Conservation (phyloP, 2,113 vertebrate species). For the Halcyon malimbica region DNA sequence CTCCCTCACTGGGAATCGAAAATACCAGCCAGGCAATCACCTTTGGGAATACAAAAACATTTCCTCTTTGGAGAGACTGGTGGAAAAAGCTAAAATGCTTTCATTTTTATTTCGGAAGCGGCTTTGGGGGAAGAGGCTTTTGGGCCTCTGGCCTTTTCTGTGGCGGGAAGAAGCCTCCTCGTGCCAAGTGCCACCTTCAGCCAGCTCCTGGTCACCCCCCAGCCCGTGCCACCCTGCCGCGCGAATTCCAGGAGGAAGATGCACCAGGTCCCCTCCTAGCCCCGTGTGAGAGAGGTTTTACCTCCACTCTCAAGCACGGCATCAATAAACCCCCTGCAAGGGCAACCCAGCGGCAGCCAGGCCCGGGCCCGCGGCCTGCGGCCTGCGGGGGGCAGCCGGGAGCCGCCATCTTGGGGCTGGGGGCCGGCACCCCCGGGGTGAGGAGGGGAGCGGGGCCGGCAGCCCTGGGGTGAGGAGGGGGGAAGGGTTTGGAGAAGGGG, state of each 20-base stretch:
- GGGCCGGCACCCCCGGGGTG: too few species aligned
- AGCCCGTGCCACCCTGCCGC: fast-evolving
- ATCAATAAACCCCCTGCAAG: not conserved
- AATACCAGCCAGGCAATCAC: not conserved
- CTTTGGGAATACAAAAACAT: not conserved
- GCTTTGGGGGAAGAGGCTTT: not conserved
- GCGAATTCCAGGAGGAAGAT: fast-evolving
- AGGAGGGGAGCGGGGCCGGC: too few species aligned
- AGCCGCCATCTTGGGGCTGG: not conserved
- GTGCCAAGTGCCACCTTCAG: fast-evolving
- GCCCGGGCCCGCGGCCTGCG: fast-evolving
- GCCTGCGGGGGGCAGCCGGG: not conserved
- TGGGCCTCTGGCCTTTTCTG: not conserved
- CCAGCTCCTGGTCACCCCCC: fast-evolving
- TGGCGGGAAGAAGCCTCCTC: fast-evolving
- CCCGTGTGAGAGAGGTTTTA: fast-evolving
- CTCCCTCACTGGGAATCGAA: not conserved
- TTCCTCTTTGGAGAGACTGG: fast-evolving
- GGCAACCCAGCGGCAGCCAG: fast-evolving
- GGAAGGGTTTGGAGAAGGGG: too few species aligned
- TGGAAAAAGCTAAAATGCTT: not conserved
- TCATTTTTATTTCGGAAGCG: not conserved
- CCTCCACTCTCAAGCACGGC: too few species aligned
- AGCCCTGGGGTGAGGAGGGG: too few species aligned
- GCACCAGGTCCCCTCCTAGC: fast-evolving